Percentiles rank a stretch among this genome's conserved stretches.
phyloP scores from a whole-genome alignment of 2,113 vertebrate genomes.

The Pundamilia nyererei region DNA sequence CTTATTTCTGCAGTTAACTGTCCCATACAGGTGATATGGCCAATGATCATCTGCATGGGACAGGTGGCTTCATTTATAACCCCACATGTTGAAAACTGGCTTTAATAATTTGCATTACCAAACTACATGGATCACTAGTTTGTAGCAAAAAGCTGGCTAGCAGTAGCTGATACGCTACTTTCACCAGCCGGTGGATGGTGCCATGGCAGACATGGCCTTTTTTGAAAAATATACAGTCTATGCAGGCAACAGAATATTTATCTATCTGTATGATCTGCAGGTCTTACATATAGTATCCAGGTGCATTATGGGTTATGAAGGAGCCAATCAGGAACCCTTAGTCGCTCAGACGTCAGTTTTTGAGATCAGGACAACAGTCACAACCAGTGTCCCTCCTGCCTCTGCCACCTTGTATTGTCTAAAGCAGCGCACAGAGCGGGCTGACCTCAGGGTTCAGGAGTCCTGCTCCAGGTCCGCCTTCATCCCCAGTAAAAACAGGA shows the following conservation, averaged over 20 bases:
- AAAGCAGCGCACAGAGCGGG: background rate
- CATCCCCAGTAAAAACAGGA: slow-evolving; percentile 27
- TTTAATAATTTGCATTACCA: background rate
- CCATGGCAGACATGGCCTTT: background rate
- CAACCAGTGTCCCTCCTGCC: background rate
- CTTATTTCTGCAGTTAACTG: background rate
- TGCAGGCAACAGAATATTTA: background rate
- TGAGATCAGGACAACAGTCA: background rate
- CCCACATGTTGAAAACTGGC: background rate
- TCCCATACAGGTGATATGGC: background rate
- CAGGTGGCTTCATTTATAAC: background rate
- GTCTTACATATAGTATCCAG: background rate
- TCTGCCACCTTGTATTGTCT: background rate
- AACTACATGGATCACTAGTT: background rate
- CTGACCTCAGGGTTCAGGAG: background rate
- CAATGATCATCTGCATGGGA: background rate
- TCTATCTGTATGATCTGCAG: background rate
- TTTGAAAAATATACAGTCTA: background rate
- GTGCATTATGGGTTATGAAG: background rate
- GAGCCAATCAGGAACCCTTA: background rate
- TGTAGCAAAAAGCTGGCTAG: background rate
- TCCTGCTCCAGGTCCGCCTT: background rate
- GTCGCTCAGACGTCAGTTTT: background rate
- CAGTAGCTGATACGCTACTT: background rate
- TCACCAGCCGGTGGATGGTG: background rate